Percentiles rank a stretch among this genome's conserved stretches.
Conservation (phyloP, 2,113 vertebrate genomes). For the Aythya baeri region DNA sequence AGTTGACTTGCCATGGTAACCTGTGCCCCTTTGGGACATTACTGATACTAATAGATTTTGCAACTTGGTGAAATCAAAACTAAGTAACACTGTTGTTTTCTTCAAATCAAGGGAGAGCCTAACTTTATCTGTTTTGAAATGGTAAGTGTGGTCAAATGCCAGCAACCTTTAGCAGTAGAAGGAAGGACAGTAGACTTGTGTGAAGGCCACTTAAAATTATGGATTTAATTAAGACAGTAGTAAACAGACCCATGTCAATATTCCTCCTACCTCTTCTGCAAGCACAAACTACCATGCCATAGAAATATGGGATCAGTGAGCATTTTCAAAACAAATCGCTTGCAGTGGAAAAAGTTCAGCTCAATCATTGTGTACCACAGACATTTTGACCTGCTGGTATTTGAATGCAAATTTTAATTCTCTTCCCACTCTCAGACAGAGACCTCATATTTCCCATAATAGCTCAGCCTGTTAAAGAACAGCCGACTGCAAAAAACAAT, state of each 20-base stretch:
- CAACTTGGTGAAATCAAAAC: not conserved
- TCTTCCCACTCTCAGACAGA: not conserved
- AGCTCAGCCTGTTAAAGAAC: not conserved
- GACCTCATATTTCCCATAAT: not conserved
- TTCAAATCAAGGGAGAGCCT: not conserved
- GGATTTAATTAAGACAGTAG: not conserved
- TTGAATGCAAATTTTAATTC: constrained; percentile 20
- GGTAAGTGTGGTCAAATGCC: not conserved
- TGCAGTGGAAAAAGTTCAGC: not conserved
- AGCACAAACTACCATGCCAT: not conserved
- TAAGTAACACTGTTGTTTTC: not conserved
- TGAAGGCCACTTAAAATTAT: not conserved
- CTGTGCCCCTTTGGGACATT: not conserved
- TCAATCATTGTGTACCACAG: not conserved
- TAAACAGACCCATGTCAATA: not conserved
- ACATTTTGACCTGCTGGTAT: constrained; percentile 22
- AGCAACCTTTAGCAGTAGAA: not conserved
- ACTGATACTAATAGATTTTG: not conserved
- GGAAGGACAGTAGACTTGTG: not conserved
- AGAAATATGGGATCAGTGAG: not conserved
- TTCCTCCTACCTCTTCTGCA: not conserved
- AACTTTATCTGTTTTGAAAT: not conserved
- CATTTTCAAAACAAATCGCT: not conserved
- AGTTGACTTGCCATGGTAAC: not conserved
- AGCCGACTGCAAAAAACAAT: not conserved